These are phyloP conservation scores for Caerostris darwini DNA, from an alignment of 1,140 invertebrate genomes.

Conservation along the genomic window DNA sequence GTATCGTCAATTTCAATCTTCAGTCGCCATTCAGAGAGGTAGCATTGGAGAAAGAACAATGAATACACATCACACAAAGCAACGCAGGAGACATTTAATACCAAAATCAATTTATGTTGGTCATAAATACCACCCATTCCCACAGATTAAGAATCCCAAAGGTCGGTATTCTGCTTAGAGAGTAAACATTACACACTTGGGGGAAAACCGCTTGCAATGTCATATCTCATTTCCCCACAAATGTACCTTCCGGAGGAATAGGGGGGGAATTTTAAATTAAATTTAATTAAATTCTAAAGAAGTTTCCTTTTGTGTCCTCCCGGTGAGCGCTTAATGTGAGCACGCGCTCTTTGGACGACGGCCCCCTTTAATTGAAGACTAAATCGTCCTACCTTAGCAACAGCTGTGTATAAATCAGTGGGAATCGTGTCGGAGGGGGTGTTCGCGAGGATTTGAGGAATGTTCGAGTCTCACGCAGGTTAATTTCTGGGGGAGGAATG, in stretches of 20 bases:
- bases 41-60: too few relatives aligned
- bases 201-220: not conserved
- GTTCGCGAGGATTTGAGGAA: not conserved
- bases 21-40: too few relatives aligned
- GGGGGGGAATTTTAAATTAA: not conserved
- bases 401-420: not conserved
- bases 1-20: too few relatives aligned
- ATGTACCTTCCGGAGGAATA: not conserved
- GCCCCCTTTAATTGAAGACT: not conserved
- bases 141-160: not conserved
- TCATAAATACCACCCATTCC: too few relatives aligned
- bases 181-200: not conserved
- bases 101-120: too few relatives aligned
- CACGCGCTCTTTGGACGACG: not conserved
- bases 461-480: not conserved
- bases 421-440: not conserved
- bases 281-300: slow-evolving; percentile 42
- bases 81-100: too few relatives aligned
- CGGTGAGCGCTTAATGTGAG: not conserved
- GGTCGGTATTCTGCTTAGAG: not conserved
- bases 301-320: slow-evolving; percentile 4
- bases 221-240: not conserved
- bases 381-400: slow-evolving; percentile 13
- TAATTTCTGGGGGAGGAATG: not conserved
- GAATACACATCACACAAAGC: too few relatives aligned